Percentiles rank a stretch among this genome's conserved stretches.
Conservation (phyloP, 2,888 invertebrate genomes). For the Spisula solida region DNA sequence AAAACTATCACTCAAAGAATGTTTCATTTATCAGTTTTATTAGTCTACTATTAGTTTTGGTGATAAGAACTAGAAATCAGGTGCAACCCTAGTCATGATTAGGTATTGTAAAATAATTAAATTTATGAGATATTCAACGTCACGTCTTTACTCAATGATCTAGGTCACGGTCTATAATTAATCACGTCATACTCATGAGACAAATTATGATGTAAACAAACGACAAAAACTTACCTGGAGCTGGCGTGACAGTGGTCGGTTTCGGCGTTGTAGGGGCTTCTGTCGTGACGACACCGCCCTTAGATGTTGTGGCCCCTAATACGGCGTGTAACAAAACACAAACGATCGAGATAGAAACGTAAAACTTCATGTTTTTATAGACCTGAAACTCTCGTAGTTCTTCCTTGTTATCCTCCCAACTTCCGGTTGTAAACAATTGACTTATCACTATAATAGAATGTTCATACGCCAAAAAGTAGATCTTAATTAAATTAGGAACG, state of each 20-base stretch:
- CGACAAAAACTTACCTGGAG: not conserved
- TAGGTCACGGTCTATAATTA: no score
- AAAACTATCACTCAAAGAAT: no score
- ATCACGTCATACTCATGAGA: not conserved
- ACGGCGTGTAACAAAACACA: slow-evolving; percentile 20
- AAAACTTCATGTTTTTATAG: slow-evolving; percentile 24
- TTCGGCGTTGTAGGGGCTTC: not conserved
- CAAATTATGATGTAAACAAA: not conserved
- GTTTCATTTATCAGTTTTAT: no score
- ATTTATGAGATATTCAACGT: no score
- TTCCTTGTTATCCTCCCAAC: slow-evolving; percentile 32
- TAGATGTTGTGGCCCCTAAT: slow-evolving; percentile 27
- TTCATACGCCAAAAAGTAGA: not conserved
- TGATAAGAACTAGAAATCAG: not conserved
- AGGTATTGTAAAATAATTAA: no score
- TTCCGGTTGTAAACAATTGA: slow-evolving; percentile 31
- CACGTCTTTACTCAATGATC: no score
- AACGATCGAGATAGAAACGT: not conserved
- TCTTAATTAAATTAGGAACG: not conserved
- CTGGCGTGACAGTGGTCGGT: slow-evolving; percentile 19
- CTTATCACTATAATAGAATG: not conserved
- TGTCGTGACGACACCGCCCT: not conserved
- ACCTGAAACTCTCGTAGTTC: not conserved
- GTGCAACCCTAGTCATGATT: no score
- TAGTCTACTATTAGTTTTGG: no score